Evolutionary conservation across 2,797 vertebrate genomes (phyloP), one percentile per base, ranked within the genome.

Genomic region (Chlorospingus semifuscus): DNA sequence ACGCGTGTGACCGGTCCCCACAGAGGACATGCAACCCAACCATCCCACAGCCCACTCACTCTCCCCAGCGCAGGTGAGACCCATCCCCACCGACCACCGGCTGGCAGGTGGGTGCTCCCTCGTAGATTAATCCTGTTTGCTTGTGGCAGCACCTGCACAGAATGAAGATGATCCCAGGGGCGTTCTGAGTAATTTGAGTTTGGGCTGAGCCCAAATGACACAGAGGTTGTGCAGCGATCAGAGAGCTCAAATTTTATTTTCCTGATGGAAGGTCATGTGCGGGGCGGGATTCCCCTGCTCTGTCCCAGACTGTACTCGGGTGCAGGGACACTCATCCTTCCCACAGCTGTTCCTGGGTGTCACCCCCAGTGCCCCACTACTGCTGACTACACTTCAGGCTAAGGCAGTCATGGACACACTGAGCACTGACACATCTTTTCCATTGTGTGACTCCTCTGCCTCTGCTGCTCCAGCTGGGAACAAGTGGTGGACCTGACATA

Each of bases 401-500:
- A 15, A 79, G 63, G 36, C 59, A 61, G 27, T 32, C 66, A 50
- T 3, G 26, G 18, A 32, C 46, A 15, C 5, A 2, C 55, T 29
- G 30, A 81, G 13, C 41, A 20, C 74, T 93, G 83, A 92, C 59
- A 9, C 27, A 4, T 91, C 27, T 85, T 92, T 80, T 89, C 39
- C 47, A 7, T 68, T 85, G 22, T 42, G 57, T 11, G 11, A 66
- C 21, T 84, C 18, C 36, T 85, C 29, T 1, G 3, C 42, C 0
- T 24, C 12, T 83, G 57, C 83, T 65, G 36, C 86, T 79, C 29
- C 90, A 98, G 98, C 83, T 99, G 99, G 99, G 99, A 99, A 92
- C 98, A 99, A 90, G 99, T 99, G 95, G 99, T 99, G 94, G 99
- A 99, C 72, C 97, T 98, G 90, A 98, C 98, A 22, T 99, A 99